Conservation (phyloP, 2,113 vertebrate genomes). For the Galbula dea region DNA sequence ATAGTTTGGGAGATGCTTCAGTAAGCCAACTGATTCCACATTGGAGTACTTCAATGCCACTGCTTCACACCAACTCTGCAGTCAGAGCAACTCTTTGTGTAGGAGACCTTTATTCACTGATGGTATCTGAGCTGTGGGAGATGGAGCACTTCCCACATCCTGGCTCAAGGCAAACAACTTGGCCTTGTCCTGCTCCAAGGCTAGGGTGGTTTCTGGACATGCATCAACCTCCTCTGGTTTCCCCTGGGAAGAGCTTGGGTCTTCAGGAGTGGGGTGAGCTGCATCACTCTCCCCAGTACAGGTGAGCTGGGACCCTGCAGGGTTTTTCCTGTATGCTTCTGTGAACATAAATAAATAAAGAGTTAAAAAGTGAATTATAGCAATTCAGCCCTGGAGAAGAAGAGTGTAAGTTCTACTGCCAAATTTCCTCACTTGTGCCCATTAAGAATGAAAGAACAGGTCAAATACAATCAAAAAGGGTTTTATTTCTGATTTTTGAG, state of each 20-base stretch:
- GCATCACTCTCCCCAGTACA: not conserved
- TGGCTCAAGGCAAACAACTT: not conserved
- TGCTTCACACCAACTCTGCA: not conserved
- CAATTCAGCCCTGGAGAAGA: not conserved
- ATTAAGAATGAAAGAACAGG: conserved; percentile 6
- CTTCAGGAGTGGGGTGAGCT: not conserved
- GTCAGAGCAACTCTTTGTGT: not conserved
- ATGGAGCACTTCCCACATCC: not conserved
- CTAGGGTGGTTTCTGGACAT: not conserved
- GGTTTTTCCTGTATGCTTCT: not conserved
- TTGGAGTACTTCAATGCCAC: not conserved
- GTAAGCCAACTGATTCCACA: fast-evolving
- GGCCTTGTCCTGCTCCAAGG: not conserved
- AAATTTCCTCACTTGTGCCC: not conserved
- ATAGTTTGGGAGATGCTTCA: not conserved
- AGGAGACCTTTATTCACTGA: not conserved
- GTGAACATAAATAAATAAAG: not conserved
- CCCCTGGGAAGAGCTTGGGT: not conserved
- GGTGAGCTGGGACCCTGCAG: not conserved
- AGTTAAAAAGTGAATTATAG: not conserved
- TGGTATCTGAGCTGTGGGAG: not conserved
- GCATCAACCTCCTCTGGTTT: not conserved
- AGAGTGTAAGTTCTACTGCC: not conserved
- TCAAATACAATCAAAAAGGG: not conserved
- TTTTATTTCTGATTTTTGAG: conserved; percentile 25